Evolutionary conservation across 2,113 vertebrate species (phyloP), one percentile per base, ranked within the genome.

Genomic region (Dipodomys stephensi): DNA sequence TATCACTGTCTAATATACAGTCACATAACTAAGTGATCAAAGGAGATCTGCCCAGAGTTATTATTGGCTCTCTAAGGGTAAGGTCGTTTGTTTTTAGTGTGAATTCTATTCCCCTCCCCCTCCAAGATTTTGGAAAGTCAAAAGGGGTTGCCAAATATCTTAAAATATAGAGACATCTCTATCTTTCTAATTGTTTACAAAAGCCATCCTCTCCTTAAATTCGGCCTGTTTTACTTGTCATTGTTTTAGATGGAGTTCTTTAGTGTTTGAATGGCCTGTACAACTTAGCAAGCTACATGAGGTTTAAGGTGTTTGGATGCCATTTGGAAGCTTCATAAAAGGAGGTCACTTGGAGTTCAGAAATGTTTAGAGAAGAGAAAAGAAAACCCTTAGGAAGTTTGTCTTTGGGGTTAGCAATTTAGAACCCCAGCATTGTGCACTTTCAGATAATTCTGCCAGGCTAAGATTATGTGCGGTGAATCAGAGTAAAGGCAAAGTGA

Each of bases 281-380:
- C 90, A 95, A 72, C 69, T 97, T 98, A 95, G 88, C 94, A 91
- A 92, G 53, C 88, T 96, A 92, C 96, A 25, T 76, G 71, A 90
- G 79, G 93, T 97, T 96, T 95, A 94, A 98, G 96, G 96, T 98
- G 96, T 94, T 97, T 97, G 90, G 96, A 97, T 97, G 97, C 93
- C 81, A 95, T 96, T 96, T 96, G 91, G 79, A 97, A 67, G 60
- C 84, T 94, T 96, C 0, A 6, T 97, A 97, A 97, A 98, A 94
- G 83, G 93, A 98, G 98, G 98, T 98, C 98, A 98, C 39, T 65
- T 60, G 97, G 96, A 98, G 98, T 98, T 98, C 98, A 98, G 94
- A 97, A 98, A 96, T 98, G 97, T 98, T 98, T 98, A 92, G 96
- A 97, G 98, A 98, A 93, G 82, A 92, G 23, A 53, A 72, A 91